phyloP scores from a whole-genome alignment of 2,888 invertebrate genomes.

The Tachystola acroxantha region DNA sequence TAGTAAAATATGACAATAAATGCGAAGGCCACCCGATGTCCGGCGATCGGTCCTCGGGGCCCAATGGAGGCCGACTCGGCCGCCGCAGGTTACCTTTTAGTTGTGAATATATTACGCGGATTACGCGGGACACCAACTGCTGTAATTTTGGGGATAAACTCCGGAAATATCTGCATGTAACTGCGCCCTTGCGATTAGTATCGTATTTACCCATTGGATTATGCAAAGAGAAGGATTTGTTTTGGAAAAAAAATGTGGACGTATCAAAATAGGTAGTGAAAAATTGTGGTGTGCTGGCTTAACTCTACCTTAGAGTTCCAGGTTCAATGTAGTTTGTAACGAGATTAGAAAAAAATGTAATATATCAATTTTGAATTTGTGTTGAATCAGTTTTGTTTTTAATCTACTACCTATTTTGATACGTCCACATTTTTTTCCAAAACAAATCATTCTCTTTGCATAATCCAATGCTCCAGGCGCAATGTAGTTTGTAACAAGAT shows the following conservation, averaged over 20 bases:
- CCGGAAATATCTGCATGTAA: constrained; percentile 47
- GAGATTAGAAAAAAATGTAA: too few relatives aligned
- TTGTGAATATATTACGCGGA: constrained; percentile 70
- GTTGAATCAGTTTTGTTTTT: too few relatives aligned
- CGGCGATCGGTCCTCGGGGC: constrained; percentile 53
- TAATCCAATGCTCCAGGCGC: too few relatives aligned
- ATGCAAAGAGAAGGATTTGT: neutral
- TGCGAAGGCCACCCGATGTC: constrained; percentile 52
- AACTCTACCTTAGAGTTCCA: too few relatives aligned
- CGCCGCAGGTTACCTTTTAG: constrained; percentile 66
- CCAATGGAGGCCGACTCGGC: constrained; percentile 32
- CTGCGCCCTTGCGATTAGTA: constrained; percentile 38
- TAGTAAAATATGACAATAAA: constrained; percentile 25
- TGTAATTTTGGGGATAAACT: constrained; percentile 61
- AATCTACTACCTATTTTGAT: too few relatives aligned
- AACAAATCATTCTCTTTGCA: neutral
- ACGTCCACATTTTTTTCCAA: neutral
- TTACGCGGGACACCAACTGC: constrained; percentile 48
- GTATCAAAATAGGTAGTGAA: too few relatives aligned
- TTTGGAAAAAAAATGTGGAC: neutral
- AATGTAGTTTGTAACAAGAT: too few relatives aligned
- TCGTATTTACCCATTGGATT: too few relatives aligned
- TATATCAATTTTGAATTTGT: too few relatives aligned
- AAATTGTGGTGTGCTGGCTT: too few relatives aligned
- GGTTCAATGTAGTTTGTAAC: too few relatives aligned